Evolutionary conservation across 2,888 invertebrate genomes (phyloP), one percentile per base, ranked within the genome.

Genomic region (Cloeon dipterum): DNA sequence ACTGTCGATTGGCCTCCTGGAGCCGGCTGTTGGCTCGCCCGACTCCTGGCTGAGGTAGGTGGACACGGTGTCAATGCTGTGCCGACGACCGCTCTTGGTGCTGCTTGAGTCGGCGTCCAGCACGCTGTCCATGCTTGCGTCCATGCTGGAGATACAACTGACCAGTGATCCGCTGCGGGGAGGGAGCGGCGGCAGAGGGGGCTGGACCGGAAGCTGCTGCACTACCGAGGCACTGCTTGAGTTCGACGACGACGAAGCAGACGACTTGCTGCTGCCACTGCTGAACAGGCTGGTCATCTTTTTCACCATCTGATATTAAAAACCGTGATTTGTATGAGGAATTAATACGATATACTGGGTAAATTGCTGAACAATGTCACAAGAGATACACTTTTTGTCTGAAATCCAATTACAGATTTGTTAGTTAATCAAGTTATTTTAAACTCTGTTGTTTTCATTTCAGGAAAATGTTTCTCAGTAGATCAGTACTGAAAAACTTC

Each of bases 21-120:
- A 5, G 8, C 11, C 29, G 20, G 26, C 32, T 21, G 17, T 39
- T 19, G 78, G 81, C 56, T 81, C 82, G 16, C 43, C 41, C 8
- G 47, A 47, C n/a, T 49, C 49, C 45, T 76, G 82, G 52, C 83
- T 83, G 47, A 85, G 66, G 62, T 85, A 85, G 1, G 85, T 85
- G 40, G 83, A 83, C 20, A 85, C 79, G 10, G 85, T 85, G 54
- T 85, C 85, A 29, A 83, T 73, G 52, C 82, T 82, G 39, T 82
- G 83, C 16, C 83, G 61, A 11, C 83, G 62, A 32, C 74, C 74
- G 36, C 76, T 77, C 48, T 76, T 73, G 35, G 75, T 71, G 51
- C 78, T 76, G 49, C 72, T 71, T 39, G 72, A 68, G 52, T 74
- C 75, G 0, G 65, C 63, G 53, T 71, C 73, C 26, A 74, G 57